Evolutionary conservation across 1,140 invertebrate species (phyloP).

Genomic region (Hyposmocoma kahamanoa): DNA sequence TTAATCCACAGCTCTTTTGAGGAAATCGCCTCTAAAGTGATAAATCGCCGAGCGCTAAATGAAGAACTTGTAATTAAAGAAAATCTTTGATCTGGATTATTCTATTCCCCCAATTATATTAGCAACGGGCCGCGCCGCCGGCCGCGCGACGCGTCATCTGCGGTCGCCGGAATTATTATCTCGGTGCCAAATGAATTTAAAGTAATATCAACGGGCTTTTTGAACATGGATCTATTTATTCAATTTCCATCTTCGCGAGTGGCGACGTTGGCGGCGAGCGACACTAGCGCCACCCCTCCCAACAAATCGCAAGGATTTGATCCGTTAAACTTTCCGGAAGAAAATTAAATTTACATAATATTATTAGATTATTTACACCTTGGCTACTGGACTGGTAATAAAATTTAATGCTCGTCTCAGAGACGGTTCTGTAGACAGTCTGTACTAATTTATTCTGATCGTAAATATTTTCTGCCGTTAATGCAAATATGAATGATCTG

Average conservation of each 20-base stretch:
- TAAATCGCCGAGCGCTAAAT: constrained; percentile 48
- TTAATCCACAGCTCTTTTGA: constrained; percentile 56
- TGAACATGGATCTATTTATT: neutral
- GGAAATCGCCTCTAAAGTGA: constrained; percentile 53
- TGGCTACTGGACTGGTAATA: neutral
- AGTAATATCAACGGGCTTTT: constrained; percentile 9
- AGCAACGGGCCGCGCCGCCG: neutral
- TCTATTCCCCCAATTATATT: constrained; percentile 34
- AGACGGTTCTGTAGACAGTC: too few relatives aligned
- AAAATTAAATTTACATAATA: constrained; percentile 2
- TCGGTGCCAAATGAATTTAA: constrained; percentile 5
- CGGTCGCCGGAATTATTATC: too few relatives aligned
- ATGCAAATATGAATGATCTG: too few relatives aligned
- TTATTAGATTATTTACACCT: neutral
- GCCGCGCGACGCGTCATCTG: constrained; percentile 7
- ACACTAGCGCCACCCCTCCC: neutral
- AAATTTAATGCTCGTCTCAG: neutral
- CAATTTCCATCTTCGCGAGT: neutral
- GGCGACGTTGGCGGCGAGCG: too few relatives aligned
- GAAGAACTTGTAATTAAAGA: constrained; percentile 50
- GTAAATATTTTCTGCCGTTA: too few relatives aligned
- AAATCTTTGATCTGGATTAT: constrained; percentile 56
- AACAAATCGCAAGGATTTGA: neutral
- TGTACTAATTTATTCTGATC: too few relatives aligned
- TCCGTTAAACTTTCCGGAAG: neutral